phyloP scores from a whole-genome alignment of 2,797 vertebrate genomes.

The Enteromius unitaeniatus region DNA sequence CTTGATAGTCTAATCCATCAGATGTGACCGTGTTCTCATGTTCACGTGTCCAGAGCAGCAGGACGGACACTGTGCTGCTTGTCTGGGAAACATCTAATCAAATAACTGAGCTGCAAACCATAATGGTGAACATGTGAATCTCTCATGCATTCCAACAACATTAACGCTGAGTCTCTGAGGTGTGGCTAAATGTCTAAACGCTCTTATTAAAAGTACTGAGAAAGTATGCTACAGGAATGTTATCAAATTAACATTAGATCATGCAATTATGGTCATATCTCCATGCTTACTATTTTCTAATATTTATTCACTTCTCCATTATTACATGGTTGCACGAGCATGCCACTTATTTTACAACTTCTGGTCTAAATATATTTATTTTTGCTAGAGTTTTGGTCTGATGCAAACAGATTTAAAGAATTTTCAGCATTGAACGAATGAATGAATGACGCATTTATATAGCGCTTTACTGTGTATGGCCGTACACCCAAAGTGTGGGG shows the following conservation, averaged over 20 bases:
- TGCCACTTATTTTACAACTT: background rate
- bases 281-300: background rate
- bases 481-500: too few relatives aligned
- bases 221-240: background rate
- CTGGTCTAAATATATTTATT: background rate
- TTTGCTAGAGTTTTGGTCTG: background rate
- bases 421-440: too few relatives aligned
- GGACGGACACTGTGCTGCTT: conserved; percentile 16
- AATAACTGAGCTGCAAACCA: background rate
- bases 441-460: too few relatives aligned
- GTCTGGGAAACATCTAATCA: conserved; percentile 21
- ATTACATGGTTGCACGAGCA: background rate
- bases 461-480: too few relatives aligned
- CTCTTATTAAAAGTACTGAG: background rate
- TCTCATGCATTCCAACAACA: background rate
- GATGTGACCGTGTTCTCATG: background rate
- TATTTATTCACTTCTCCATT: background rate
- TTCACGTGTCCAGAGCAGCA: background rate
- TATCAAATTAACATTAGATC: background rate
- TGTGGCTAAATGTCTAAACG: background rate
- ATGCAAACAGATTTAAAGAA: background rate
- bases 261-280: background rate
- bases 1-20: conserved; percentile 8
- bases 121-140: conserved; percentile 22
- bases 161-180: background rate